Evolutionary conservation across 2,113 vertebrate species (phyloP), one percentile per base, ranked within the genome.

Genomic region (Melanotaenia duboulayi): DNA sequence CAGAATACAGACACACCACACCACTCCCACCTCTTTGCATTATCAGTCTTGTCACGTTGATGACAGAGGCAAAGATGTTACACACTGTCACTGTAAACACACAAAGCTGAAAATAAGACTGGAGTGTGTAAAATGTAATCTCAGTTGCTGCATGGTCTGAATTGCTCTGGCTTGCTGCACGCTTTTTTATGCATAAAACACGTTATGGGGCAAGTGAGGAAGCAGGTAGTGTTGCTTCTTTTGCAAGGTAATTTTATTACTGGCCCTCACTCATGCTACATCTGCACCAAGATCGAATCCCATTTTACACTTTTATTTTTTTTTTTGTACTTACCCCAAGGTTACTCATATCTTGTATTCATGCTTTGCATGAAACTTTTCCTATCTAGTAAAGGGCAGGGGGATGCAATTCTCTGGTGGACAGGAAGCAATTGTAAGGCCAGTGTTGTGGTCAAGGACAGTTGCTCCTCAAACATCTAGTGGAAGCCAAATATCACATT

Each of bases 11-110:
- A 25, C 48, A 62, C 19, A 16, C 19, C 71, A 79, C 55, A 64
- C 52, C 62, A 20, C 48, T 63, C 65, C 55, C 74, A 63, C 51
- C 71, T 74, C 74, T 80, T 70, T 62, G 65, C 59, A 70, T 80
- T 74, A 78, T 71, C 39, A 67, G 37, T 80, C 49, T 62, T 46
- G 37, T 49, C 81, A 77, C 13, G 7, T 56, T 22, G 44, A 71
- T 52, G 57, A 76, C 59, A 65, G 46, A 76, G 58, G 37, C 62
- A 51, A 69, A 73, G 32, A 63, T 0, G 0, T 56, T 35, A 66
- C 52, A 71, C 39, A 40, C 22, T 23, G 52, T 9, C 22, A 14
- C 52, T 49, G 12, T 14, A 69, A 66, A 69, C 58, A 59, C 0
- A 37, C 14, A 22, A 65, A 69, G 62, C 62, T 46, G 49, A 57